Conservation (phyloP, 2,888 invertebrate species). For the Zygothrica quintamaculata region DNA sequence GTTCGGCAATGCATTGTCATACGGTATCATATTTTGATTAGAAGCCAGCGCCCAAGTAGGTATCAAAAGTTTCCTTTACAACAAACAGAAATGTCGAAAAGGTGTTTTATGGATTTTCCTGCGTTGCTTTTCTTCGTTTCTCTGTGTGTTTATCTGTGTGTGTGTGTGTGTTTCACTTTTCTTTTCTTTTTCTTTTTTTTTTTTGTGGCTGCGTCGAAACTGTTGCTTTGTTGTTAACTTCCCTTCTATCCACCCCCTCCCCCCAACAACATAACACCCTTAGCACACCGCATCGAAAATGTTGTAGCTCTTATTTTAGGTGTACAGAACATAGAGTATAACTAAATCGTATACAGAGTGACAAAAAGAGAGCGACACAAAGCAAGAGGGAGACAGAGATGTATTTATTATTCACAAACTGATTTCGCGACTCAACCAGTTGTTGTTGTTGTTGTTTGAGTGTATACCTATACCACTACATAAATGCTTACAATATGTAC, state of each 20-base stretch:
- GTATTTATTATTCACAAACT: conserved; percentile 17
- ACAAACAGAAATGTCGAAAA: conserved; percentile 34
- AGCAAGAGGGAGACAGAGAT: background rate
- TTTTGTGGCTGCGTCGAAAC: conserved; percentile 56
- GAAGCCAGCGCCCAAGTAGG: conserved; percentile 57
- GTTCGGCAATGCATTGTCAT: background rate
- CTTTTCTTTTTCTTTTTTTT: background rate
- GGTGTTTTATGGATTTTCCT: conserved; percentile 63
- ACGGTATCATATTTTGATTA: conserved; percentile 36
- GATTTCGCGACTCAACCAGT: conserved; percentile 10
- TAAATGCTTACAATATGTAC: no score
- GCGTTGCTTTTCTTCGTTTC: conserved; percentile 36
- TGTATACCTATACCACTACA: background rate
- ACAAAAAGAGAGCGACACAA: no score
- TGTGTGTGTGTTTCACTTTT: background rate
- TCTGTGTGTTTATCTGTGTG: background rate
- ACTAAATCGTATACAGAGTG: conserved; percentile 8
- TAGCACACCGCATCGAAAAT: no score
- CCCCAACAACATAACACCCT: no score
- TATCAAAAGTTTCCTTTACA: conserved; percentile 43
- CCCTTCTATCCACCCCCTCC: no score
- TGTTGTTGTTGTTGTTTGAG: no score
- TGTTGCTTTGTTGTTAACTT: conserved; percentile 70
- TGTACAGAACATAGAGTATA: conserved; percentile 51
- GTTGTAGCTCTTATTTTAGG: conserved; percentile 44